Percentiles rank a stretch among this genome's conserved stretches.
Conservation (phyloP, 2,797 vertebrate species). For the Trachops cirrhosus region DNA sequence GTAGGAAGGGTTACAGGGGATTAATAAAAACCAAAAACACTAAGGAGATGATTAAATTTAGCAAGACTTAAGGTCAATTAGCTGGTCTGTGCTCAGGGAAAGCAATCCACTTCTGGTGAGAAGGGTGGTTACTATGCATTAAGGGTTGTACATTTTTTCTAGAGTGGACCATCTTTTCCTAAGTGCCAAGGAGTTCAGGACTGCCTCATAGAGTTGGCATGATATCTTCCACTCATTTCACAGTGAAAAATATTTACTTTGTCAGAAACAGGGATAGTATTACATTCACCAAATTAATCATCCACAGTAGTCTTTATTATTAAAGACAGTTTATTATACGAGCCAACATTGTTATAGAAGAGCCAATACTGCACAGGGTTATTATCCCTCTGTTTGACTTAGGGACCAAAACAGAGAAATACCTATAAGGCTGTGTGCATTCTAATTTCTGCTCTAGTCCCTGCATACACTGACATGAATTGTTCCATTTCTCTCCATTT, state of each 20-base stretch:
- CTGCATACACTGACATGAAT: background rate
- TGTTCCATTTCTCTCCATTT: conserved; percentile 15
- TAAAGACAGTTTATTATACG: conserved; percentile 25
- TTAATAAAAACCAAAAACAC: background rate
- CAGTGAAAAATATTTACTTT: conserved; percentile 11
- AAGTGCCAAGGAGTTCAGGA: background rate
- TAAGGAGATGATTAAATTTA: background rate
- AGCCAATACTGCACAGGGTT: conserved; percentile 8
- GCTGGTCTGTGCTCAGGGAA: background rate
- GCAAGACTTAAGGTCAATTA: background rate
- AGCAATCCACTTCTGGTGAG: background rate
- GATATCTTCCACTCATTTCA: background rate
- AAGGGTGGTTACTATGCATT: background rate
- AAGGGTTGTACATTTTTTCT: background rate
- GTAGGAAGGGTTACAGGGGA: background rate
- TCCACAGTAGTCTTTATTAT: background rate
- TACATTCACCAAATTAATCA: conserved; percentile 8
- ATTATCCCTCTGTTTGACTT: conserved; percentile 20
- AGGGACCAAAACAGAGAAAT: conserved; percentile 17
- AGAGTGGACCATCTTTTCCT: background rate
- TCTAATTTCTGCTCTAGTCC: conserved; percentile 24
- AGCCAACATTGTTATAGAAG: conserved; percentile 11
- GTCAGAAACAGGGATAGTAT: background rate
- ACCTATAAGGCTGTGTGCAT: background rate
- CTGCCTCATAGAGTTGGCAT: background rate